Evolutionary conservation across 1,140 invertebrate species (phyloP).

Genomic region (Sinella curviseta): DNA sequence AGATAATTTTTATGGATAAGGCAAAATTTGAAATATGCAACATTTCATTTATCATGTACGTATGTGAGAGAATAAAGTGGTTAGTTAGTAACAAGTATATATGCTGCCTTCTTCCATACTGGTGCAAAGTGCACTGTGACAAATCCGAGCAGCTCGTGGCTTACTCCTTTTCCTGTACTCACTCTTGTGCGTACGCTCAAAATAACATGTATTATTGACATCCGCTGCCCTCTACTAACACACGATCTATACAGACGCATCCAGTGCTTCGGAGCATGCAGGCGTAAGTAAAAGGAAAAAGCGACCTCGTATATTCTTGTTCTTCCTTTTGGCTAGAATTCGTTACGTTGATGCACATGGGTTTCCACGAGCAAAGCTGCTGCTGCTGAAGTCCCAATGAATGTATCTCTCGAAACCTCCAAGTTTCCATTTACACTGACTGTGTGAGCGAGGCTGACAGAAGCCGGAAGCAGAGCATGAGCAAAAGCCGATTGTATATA

Average conservation of each 20-base stretch:
- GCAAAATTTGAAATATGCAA: too few relatives aligned
- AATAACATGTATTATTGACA: not conserved
- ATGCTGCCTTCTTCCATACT: too few relatives aligned
- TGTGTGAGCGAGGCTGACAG: not conserved
- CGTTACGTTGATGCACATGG: not conserved
- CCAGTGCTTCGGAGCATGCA: not conserved
- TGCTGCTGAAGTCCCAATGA: not conserved
- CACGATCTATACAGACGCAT: not conserved
- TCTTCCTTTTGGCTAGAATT: not conserved
- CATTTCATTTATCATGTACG: too few relatives aligned
- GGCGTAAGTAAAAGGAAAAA: too few relatives aligned
- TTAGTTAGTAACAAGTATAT: too few relatives aligned
- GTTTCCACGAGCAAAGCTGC: not conserved
- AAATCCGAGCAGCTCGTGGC: too few relatives aligned
- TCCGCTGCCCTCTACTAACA: not conserved
- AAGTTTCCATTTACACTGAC: not conserved
- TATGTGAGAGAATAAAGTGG: too few relatives aligned
- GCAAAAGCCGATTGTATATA: not conserved
- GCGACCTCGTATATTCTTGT: not conserved
- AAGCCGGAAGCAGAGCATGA: slow-evolving; percentile 17
- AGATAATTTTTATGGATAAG: too few relatives aligned
- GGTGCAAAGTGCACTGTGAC: too few relatives aligned
- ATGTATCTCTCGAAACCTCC: not conserved
- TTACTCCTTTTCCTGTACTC: not conserved
- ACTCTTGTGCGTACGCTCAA: not conserved